Evolutionary conservation across 2,888 invertebrate species (phyloP).

Genomic region (Disparrhopalites patrizii): DNA sequence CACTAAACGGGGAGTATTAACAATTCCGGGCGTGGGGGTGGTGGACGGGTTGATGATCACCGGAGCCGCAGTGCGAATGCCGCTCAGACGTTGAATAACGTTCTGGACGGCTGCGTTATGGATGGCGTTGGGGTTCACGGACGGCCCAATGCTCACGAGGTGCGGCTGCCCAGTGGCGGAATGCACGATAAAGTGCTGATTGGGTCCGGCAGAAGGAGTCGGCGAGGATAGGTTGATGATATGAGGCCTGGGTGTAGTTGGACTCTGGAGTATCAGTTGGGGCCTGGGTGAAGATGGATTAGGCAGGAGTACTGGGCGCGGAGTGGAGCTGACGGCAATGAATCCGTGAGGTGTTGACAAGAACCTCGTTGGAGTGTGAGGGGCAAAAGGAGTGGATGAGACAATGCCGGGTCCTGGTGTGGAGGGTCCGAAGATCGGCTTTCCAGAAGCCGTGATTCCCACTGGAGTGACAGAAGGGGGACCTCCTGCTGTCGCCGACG

Average conservation of each 20-base stretch:
- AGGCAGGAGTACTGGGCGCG: conserved; percentile 19
- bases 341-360: conserved; percentile 23
- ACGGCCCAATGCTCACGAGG: conserved; percentile 9
- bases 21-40: conserved; percentile 15
- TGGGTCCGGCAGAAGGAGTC: neutral
- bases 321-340: neutral
- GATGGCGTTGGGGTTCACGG: conserved; percentile 18
- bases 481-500: neutral
- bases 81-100: conserved; percentile 26
- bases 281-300: conserved; percentile 27
- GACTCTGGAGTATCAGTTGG: conserved; percentile 6
- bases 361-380: conserved; percentile 19
- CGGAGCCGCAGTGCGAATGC: conserved; percentile 24
- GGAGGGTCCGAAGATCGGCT: conserved; percentile 1
- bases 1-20: conserved; percentile 22
- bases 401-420: conserved; percentile 14
- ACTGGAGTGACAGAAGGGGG: neutral
- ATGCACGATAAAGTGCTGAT: conserved; percentile 24
- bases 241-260: conserved; percentile 10
- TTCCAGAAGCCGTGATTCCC: neutral
- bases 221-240: conserved; percentile 1
- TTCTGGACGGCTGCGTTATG: conserved; percentile 32
- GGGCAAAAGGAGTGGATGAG: conserved; percentile 12
- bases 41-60: conserved; percentile 27
- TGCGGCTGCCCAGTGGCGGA: conserved; percentile 21